Conservation (phyloP, 2,888 invertebrate species). For the Sthenelais limicola region DNA sequence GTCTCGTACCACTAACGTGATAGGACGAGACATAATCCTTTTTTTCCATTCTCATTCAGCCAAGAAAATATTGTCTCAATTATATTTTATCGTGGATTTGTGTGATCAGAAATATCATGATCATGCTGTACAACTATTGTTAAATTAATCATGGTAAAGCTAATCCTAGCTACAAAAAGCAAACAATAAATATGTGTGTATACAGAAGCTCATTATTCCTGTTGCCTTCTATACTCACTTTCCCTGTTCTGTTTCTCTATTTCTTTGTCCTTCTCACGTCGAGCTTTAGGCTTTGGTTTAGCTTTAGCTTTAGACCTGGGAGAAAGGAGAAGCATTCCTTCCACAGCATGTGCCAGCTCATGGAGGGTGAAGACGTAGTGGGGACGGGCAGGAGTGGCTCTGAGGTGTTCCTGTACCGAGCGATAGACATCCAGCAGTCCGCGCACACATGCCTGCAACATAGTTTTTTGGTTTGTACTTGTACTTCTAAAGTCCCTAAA, state of each 20-base stretch:
- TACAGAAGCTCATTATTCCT: neutral
- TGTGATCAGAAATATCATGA: too few relatives aligned
- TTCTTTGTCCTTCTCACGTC: slow-evolving; percentile 18
- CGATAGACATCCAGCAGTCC: slow-evolving; percentile 65
- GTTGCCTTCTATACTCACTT: slow-evolving; percentile 1
- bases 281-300: slow-evolving; percentile 28
- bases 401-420: slow-evolving; percentile 60
- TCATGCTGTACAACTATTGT: too few relatives aligned
- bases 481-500: too few relatives aligned
- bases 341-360: slow-evolving; percentile 63
- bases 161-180: too few relatives aligned
- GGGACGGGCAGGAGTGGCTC: slow-evolving; percentile 65
- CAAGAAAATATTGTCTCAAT: too few relatives aligned
- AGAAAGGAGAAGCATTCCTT: slow-evolving; percentile 69
- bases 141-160: too few relatives aligned
- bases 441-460: slow-evolving; percentile 63
- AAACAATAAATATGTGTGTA: too few relatives aligned
- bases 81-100: too few relatives aligned
- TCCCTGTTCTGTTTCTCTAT: slow-evolving; percentile 2
- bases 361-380: slow-evolving; percentile 69
- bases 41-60: too few relatives aligned
- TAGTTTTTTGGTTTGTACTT: too few relatives aligned
- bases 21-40: too few relatives aligned
- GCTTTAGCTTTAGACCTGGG: slow-evolving; percentile 54
- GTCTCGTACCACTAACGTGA: too few relatives aligned